phyloP scores from a whole-genome alignment of 2,113 vertebrate genomes.

The Gallinago paraguaiae region DNA sequence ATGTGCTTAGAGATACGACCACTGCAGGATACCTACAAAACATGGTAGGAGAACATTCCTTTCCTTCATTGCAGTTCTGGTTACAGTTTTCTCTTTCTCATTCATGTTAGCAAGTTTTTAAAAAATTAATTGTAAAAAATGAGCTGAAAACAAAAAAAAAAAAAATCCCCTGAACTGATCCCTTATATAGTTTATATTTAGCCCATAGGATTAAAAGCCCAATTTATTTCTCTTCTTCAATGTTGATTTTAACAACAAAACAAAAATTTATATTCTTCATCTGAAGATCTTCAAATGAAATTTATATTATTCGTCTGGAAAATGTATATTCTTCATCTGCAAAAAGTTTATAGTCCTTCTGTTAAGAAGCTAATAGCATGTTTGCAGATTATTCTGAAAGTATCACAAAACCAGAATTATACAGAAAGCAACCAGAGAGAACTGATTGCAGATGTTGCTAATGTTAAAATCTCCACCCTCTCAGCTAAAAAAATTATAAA shows the following conservation, averaged over 20 bases:
- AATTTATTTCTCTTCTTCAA: neutral
- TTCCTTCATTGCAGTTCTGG: neutral
- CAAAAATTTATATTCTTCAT: neutral
- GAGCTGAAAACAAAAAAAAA: neutral
- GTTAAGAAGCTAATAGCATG: neutral
- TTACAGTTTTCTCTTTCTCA: neutral
- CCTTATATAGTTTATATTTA: neutral
- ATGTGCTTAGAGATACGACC: neutral
- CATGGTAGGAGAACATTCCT: accelerated
- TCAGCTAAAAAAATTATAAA: neutral
- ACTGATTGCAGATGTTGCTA: neutral
- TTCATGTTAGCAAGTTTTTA: neutral
- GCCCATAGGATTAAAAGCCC: neutral
- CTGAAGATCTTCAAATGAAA: no score
- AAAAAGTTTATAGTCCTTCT: neutral
- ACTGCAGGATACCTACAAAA: neutral
- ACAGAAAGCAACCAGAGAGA: neutral
- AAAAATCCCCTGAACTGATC: accelerated
- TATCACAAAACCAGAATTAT: neutral
- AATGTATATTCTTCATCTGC: neutral
- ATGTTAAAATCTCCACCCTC: neutral
- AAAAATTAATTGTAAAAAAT: neutral
- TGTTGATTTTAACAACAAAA: neutral
- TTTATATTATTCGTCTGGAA: no score
- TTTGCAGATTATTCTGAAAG: neutral